phyloP scores from a whole-genome alignment of 2,113 vertebrate species.

The Aldabrachelys gigantea region DNA sequence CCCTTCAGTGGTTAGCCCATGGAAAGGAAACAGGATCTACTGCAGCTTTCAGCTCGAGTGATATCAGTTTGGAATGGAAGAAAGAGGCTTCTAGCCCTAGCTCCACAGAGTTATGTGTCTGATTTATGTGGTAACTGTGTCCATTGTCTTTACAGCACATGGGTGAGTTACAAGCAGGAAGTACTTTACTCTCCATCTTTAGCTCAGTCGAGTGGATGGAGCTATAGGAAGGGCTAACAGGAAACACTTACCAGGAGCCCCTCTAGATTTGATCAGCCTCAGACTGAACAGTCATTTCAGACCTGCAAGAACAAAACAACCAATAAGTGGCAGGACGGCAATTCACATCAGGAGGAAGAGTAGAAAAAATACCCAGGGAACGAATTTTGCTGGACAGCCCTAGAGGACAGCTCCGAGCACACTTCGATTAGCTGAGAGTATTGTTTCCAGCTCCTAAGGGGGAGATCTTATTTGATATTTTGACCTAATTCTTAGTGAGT shows the following conservation, averaged over 20 bases:
- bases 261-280: conserved; percentile 27
- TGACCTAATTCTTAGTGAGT: neutral
- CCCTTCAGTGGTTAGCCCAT: neutral
- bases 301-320: conserved; percentile 29
- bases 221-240: fast-evolving
- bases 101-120: neutral
- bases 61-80: neutral
- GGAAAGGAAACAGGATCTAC: neutral
- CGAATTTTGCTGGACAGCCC: neutral
- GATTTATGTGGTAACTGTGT: neutral
- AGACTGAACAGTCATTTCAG: conserved; percentile 18
- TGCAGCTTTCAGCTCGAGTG: neutral
- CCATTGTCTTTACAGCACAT: fast-evolving
- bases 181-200: neutral
- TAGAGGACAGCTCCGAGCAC: neutral
- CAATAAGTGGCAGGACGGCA: neutral
- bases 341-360: neutral
- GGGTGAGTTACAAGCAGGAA: neutral
- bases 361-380: neutral
- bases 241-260: conserved; percentile 6
- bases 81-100: neutral
- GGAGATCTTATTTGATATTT: neutral
- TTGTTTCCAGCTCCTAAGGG: too few relatives aligned
- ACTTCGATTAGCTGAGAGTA: neutral
- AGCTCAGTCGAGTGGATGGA: neutral